These are phyloP conservation scores for Thripadectes ignobilis DNA, from an alignment of 2,797 vertebrate species.

Conservation along the genomic window DNA sequence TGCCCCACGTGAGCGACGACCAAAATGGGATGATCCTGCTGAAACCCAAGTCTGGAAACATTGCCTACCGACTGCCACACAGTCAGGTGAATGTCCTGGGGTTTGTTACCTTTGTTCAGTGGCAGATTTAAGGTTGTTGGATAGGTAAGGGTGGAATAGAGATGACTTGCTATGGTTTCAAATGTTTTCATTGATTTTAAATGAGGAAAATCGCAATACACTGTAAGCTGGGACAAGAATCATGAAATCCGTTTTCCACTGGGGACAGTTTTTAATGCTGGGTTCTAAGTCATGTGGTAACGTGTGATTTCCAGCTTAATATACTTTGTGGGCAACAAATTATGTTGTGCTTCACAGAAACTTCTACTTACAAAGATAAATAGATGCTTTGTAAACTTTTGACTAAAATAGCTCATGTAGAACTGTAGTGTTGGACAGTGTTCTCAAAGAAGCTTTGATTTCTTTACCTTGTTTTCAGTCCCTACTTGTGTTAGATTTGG, in stretches of 20 bases:
- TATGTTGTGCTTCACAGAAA: neutral
- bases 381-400: conserved; percentile 48
- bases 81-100: conserved; percentile 81
- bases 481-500: neutral
- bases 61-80: conserved; percentile 84
- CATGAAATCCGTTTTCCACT: neutral
- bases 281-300: neutral
- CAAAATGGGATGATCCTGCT: conserved; percentile 84
- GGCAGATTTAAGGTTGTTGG: neutral
- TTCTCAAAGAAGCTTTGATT: conserved; percentile 59
- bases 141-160: neutral
- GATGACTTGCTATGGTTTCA: neutral
- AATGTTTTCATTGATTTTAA: neutral
- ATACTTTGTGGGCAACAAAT: conserved; percentile 22
- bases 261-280: neutral
- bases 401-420: conserved; percentile 37
- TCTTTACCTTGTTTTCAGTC: conserved; percentile 22
- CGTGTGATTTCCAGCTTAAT: conserved; percentile 31
- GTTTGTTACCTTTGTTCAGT: neutral
- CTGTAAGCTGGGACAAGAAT: neutral
- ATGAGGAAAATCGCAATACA: neutral
- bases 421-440: neutral
- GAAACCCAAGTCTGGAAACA: conserved; percentile 85
- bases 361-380: conserved; percentile 36
- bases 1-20: conserved; percentile 73